Base-by-base conservation (phyloP, 2,888 invertebrate genomes). In the Helleia helle region DNA sequence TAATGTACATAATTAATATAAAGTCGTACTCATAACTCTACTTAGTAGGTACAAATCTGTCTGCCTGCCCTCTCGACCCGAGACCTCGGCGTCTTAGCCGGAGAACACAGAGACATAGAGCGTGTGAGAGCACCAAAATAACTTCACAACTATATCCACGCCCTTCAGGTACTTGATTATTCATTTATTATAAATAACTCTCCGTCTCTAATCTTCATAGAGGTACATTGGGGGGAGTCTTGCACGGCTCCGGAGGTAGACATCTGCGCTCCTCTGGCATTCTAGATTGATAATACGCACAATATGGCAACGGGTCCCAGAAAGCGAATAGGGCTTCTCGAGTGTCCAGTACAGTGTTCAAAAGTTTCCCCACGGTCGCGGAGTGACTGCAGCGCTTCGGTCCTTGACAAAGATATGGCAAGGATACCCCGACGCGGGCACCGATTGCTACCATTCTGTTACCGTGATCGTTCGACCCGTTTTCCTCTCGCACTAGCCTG, bases 221-320 rank as follows among this genome's bases (percentile, higher is more conserved):
- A 38, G 83, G 84, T 55, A 81, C 76, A 49, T 80, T 80, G 1
- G 84, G 83, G 22, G 84, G 84, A 40, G 83, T 87, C 77, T 71
- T 88, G 80, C 73, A 88, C 55, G 75, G 87, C 73, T 79, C 88
- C 58, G 71, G 83, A 43, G 73, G 83, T 50, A 72, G 86, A 59
- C 67, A 71, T 64, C 71, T 75, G 58, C 69, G 67, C 48, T 73
- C 75, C 17, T 69, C 74, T 27, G 93, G 93, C 54, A 91, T 67
- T 59, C 93, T 91, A 55, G 94, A 89, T 63, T 93, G 93, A 71
- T 94, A 94, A 65, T 93, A 94, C 2, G 93, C 93, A 61, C 93
- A 93, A 63, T 94, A 94, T 0, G 94, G 94, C 55, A 94, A 65
- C 3, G 94, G 94, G 62, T 94, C 94, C 94, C 94, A 94, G 59